A percentile compares a stretch with the other conserved stretches of the same genome.
Conservation (phyloP, 2,797 vertebrate species). For the Lindbergichthys nudifrons region DNA sequence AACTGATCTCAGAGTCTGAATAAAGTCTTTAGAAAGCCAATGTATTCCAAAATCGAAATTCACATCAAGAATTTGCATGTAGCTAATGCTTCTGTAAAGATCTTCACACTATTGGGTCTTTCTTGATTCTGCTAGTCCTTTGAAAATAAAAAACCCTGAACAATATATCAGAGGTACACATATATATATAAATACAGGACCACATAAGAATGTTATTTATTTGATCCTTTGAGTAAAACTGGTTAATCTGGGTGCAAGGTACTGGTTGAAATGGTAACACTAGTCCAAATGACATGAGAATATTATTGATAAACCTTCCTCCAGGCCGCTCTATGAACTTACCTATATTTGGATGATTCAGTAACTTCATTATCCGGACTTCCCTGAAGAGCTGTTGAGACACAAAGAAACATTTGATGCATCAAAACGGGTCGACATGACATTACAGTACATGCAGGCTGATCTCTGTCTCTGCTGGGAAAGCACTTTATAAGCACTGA, state of each 20-base stretch:
- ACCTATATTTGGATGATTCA: slow-evolving; percentile 98
- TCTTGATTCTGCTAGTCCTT: not conserved
- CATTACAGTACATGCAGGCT: slow-evolving; percentile 18
- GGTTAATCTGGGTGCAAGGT: not conserved
- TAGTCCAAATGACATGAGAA: slow-evolving; percentile 10
- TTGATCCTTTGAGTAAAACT: not conserved
- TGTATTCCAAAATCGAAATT: not conserved
- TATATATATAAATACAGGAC: not conserved
- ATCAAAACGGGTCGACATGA: slow-evolving; percentile 15
- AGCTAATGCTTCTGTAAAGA: not conserved
- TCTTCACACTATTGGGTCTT: not conserved
- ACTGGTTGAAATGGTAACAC: slow-evolving; percentile 7
- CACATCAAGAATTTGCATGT: not conserved
- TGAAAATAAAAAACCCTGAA: not conserved
- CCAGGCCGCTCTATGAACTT: slow-evolving; percentile 61
- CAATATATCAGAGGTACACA: not conserved
- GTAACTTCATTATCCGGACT: slow-evolving; percentile 97
- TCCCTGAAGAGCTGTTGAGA: slow-evolving; percentile 93
- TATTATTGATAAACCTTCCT: not conserved
- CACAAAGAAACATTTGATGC: slow-evolving; percentile 59
- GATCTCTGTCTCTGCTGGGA: slow-evolving; percentile 15
- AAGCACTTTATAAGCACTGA: slow-evolving; percentile 16
- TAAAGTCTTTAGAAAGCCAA: not conserved
- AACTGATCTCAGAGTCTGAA: slow-evolving; percentile 4
- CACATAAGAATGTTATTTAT: not conserved